Evolutionary conservation across 2,113 vertebrate species (phyloP), one percentile per base, ranked within the genome.

Genomic region (Pipra filicauda): DNA sequence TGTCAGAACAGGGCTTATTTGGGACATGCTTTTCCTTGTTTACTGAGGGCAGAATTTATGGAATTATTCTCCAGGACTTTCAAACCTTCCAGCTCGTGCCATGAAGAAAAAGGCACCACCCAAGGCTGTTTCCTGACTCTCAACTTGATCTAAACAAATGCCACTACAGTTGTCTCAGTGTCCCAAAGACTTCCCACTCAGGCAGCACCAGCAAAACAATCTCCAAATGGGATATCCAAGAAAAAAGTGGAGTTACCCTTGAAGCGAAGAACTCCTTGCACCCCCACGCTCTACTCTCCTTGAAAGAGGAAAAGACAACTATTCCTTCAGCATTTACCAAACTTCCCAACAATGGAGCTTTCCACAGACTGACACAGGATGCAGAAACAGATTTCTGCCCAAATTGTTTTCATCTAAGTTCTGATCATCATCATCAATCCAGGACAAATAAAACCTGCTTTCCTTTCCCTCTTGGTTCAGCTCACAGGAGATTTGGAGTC

Each of bases 291-390:
- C 23, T 31, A 59, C 49, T 48, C 49, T 64, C 71, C 61, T 30
- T 15, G 31, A 22, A 62, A 31, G 26, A 71, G 35, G 6, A 33
- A 8, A 22, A 33, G 1, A 13, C 6, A 11, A 58, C 11, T 3
- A 9, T 26, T 59, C 66, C 76, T 21, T 15, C 67, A 61, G 26
- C 5, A 39, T 13, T 31, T 13, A 31, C 41, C 67, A 6, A 24
- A 31, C 16, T 13, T 49, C 59, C 37, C 76, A 35, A 51, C 17
- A 28, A 11, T 0, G 2, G 28, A n/a, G 51, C 43, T 73, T 57
- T 3, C 43, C 22, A 3, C 0, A 11, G 49, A 16, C 21, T 21
- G 48, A 57, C 17, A 28, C 0, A 7, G 62, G 49, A 41, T 1
- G 7, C 54, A 89, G 33, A 19, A 51, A 48, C 33, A 13, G 11